phyloP scores from a whole-genome alignment of 2,113 vertebrate genomes.

The Anoplopoma fimbria region DNA sequence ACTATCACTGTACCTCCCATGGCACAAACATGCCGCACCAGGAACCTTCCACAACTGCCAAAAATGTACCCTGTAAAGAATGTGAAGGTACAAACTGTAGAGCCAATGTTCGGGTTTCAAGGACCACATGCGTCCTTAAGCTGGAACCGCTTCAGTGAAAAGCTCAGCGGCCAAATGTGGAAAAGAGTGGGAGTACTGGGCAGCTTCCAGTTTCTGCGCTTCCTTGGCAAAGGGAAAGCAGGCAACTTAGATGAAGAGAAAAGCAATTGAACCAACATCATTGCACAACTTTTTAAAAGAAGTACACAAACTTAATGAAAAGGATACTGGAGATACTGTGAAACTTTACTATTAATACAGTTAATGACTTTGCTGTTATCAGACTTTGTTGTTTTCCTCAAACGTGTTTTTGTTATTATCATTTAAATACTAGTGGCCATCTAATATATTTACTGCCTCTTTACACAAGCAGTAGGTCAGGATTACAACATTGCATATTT shows the following conservation, averaged over 20 bases:
- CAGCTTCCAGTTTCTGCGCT: slow-evolving; percentile 1
- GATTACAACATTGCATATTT: neutral
- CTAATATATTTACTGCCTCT: neutral
- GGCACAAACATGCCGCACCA: neutral
- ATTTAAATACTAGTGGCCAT: neutral
- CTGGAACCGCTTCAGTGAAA: slow-evolving; percentile 47
- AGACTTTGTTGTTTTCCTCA: neutral
- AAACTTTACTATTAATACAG: neutral
- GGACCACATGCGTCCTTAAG: neutral
- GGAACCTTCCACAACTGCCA: neutral
- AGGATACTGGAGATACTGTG: neutral
- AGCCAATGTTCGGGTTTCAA: neutral
- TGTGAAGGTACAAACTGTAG: neutral
- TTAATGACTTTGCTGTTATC: neutral
- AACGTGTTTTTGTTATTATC: neutral
- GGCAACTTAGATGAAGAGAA: neutral
- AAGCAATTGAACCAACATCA: neutral
- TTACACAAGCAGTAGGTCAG: neutral
- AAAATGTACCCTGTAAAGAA: slow-evolving; percentile 7
- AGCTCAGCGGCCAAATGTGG: slow-evolving; percentile 23
- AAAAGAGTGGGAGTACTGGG: slow-evolving; percentile 36
- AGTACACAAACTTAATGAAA: neutral
- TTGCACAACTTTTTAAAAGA: neutral
- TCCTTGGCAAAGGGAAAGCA: slow-evolving; percentile 15
- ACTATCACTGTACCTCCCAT: neutral